These are phyloP conservation scores for Bungarus multicinctus DNA, from an alignment of 2,113 vertebrate species.

Conservation along the genomic window DNA sequence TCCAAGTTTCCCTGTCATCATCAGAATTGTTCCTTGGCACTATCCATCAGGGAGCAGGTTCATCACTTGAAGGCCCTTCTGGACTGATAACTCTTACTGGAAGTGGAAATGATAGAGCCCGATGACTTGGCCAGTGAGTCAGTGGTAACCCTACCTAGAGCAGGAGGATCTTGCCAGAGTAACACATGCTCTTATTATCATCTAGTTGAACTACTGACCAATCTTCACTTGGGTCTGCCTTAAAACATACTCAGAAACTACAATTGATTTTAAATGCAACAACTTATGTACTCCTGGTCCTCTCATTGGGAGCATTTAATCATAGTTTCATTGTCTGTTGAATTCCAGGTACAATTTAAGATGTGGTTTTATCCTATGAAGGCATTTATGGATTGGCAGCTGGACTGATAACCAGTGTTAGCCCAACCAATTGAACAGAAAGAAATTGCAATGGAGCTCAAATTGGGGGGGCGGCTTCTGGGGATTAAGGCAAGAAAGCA, in stretches of 20 bases:
- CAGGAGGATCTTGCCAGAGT: not conserved
- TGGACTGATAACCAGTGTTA: not conserved
- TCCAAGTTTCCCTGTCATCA: not conserved
- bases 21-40: not conserved
- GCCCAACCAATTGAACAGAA: not conserved
- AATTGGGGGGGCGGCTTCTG: not conserved
- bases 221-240: not conserved
- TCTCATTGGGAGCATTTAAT: not conserved
- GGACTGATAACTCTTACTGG: not conserved
- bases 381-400: not conserved
- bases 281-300: not conserved
- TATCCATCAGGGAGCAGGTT: not conserved
- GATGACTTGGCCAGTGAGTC: not conserved
- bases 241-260: not conserved
- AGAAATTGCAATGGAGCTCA: not conserved
- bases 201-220: not conserved
- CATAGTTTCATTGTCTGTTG: not conserved
- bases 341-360: not conserved
- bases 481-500: not conserved
- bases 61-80: not conserved
- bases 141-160: not conserved
- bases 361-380: not conserved
- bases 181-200: not conserved
- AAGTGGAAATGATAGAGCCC: not conserved
- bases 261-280: not conserved